Conservation (phyloP, 2,888 invertebrate genomes). For the Vandiemenella viatica region DNA sequence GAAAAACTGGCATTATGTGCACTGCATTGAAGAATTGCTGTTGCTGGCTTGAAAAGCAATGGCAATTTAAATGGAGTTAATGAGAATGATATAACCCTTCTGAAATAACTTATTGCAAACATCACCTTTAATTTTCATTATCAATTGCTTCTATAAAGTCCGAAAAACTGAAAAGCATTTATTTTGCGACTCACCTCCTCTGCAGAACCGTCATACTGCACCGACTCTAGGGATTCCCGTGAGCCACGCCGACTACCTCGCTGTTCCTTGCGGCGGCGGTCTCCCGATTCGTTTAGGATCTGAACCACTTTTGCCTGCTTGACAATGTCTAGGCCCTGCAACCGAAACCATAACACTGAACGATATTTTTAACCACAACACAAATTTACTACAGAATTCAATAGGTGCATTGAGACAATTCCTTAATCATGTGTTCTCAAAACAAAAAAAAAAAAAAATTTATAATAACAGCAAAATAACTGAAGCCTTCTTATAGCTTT, state of each 20-base stretch:
- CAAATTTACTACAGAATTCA: background rate
- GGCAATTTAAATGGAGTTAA: too few species aligned
- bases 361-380: background rate
- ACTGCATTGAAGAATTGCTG: too few species aligned
- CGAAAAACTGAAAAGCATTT: too few species aligned
- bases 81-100: too few species aligned
- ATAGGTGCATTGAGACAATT: background rate
- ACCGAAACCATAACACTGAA: constrained; percentile 7
- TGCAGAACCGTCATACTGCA: constrained; percentile 49
- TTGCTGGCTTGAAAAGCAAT: too few species aligned
- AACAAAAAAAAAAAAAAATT: background rate
- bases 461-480: background rate
- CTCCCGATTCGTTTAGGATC: constrained; percentile 41
- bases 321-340: constrained; percentile 78
- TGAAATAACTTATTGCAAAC: too few species aligned
- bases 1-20: too few species aligned
- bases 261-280: constrained; percentile 26
- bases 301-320: constrained; percentile 77
- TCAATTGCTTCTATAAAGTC: too few species aligned
- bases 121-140: too few species aligned
- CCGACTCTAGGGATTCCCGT: constrained; percentile 54
- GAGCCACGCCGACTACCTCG: constrained; percentile 53
- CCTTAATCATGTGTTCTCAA: background rate
- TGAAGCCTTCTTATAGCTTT: too few species aligned
- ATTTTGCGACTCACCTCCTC: constrained; percentile 75